Base-by-base conservation (phyloP, 2,888 invertebrate genomes). In the Epinotia demarniana region DNA sequence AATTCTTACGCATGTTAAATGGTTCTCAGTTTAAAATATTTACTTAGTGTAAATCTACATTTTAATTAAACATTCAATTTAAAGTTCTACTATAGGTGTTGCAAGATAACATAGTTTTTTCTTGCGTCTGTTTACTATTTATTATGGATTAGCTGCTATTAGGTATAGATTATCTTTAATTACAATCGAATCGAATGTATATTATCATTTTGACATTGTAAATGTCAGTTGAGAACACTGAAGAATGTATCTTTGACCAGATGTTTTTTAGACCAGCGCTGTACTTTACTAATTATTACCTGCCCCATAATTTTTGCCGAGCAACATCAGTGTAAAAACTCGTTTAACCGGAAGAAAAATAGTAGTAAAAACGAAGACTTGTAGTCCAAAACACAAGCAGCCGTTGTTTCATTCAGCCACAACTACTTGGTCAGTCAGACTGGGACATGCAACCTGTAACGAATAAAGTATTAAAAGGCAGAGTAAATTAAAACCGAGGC, bases 401-500 rank as follows among this genome's bases (percentile, higher is more conserved):
- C 53, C 53, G 16, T 64, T 63, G 46, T 49, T 49, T 27, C 23
- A 64, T 49, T 13, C 46, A 46, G 46, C 5, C 19, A 11, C 64
- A 63, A 6, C 64, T 57, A n/a, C 8, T 49, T 49, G 16, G 49
- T 23, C 53, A 8, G 12, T n/a, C 16, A 46, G 27, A n/a, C 13
- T 18, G 19, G 57, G 53, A 19, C 53, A 39, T 39, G 18, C 23
- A 19, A 16, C 49, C n/a, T 67, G 33, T 39, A 46, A 39, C 8
- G 19, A 18, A 43, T 69, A 60, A 68, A 11, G 55, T 69, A 23
- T 9, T 58, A 58, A 69, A 61, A 69, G 43, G 16, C 58, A 46
- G 53, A 69, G 69, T 60, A 69, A 69, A 69, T 69, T 60, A 60
- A 69, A 69, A 58, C 46, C 12, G 57, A 46, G 58, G 23, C 49